Base-by-base conservation (phyloP, 2,797 vertebrate species). In the Rhabdomys pumilio region DNA sequence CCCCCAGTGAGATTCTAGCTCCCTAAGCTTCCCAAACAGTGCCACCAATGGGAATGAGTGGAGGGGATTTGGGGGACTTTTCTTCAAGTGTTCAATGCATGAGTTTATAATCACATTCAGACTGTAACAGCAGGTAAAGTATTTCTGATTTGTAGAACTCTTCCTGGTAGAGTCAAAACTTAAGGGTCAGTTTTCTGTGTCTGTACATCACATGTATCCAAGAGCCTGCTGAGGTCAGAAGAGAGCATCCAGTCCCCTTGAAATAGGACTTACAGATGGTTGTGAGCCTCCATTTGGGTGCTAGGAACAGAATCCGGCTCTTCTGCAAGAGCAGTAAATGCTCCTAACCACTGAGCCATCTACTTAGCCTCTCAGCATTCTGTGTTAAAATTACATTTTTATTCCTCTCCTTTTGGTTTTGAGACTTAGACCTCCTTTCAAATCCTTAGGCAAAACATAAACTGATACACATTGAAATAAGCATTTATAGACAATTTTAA, bases 351-450 rank as follows among this genome's bases (percentile, higher is more conserved):
- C 63, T 38, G 34, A 38, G 47, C 13, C 20, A 6, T 38, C 47
- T 53, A 31, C n/a, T 38, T 61, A 69, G 63, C 31, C 17, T 31
- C 41, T 11, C 3, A 1, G 2, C 47, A 69, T 61, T 61, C 63
- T 67, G 44, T 67, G 93, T 88, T 86, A 77, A 89, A 69, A 57
- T 89, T 29, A 50, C 1, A 61, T 92, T 55, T 63, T 24, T 73
- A 31, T 63, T 86, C 90, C 63, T 89, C 90, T 94, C 80, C 69
- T 67, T 87, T 95, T 93, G 75, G n/a, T 79, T 96, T 83, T 94
- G 84, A 95, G 67, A 63, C 22, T 89, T 31, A 12, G 65, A n/a
- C 4, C 92, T 57, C 57, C 79, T 67, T 67, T 50, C 19, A 67
- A 91, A 73, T 38, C 65, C 90, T 57, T 11, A 85, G 38, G 26